Evolutionary conservation across 2,113 vertebrate genomes (phyloP), one percentile per base, ranked within the genome.

Genomic region (Pelecanus crispus): DNA sequence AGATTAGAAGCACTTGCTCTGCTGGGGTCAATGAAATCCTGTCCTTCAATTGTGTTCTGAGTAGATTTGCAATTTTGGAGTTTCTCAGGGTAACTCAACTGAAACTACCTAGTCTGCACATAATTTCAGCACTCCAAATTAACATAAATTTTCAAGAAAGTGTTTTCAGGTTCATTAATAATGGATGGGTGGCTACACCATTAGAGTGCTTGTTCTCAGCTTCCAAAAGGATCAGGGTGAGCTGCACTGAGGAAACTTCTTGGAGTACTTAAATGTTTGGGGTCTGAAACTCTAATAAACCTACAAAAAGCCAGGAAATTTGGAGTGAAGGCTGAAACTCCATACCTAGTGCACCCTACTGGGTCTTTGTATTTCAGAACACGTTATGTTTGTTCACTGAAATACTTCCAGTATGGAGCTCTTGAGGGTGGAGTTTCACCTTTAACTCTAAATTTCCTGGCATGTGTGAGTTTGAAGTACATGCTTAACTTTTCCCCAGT

Each of bases 371-470:
- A 88, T 78, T 97, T 66, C 81, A 90, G 65, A 77, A 92, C 73
- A 63, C 13, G 21, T 86, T 77, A 29, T 5, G 19, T 94, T 95
- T 83, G 77, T 94, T 94, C 16, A 4, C 32, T 73, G 73, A 94
- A 86, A 92, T 83, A 82, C 62, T 80, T 71, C 81, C 71, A 70
- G 50, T 55, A 52, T 81, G 89, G 93, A 62, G 58, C 45, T 59
- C 19, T 47, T 90, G 14, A 59, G 63, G 77, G 74, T 97, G 94
- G 81, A 86, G 88, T 89, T 94, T 94, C 67, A 96, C 77, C 92
- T 97, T 93, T 97, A 92, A 90, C 93, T 92, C 61, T 94, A 40
- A 91, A 79, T 96, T 96, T 94, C 90, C 95, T 96, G 94, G 56
- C 92, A 87, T 89, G 47, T 77, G 59, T 70, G 38, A 56, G 68